Base-by-base conservation (phyloP, 2,113 vertebrate genomes). In the Tachuris rubrigastra region DNA sequence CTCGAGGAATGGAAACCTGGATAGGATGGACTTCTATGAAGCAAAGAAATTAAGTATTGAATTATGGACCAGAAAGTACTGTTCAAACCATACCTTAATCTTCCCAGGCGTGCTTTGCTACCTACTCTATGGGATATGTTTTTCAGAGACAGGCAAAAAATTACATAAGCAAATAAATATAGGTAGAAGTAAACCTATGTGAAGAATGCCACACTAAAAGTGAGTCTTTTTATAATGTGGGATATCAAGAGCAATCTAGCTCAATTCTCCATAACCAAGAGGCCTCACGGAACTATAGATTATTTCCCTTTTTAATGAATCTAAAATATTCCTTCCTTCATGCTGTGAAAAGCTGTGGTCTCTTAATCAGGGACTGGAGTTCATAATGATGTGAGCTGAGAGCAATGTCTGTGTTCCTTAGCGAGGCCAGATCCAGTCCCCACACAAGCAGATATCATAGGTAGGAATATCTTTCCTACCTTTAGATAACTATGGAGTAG, bases 371-470 rank as follows among this genome's bases (percentile, higher is more conserved):
- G 23, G 13, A 17, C 24, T 42, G 30, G 14, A 85, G 20, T 41
- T 76, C 24, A 41, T 1, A 16, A 41, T 49, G 46, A 14, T 15
- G 25, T 35, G 72, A 41, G 24, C 37, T 69, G 53, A 60, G 28
- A 73, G 37, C 80, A 88, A 19, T 49, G 17, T 49, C 60, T 80
- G 14, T 73, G 5, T 63, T 80, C 33, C 27, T 66, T 50, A 11
- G 11, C 21, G 42, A 33, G 27, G 50, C 11, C 27, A 16, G 23
- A 77, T 39, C 17, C 25, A 63, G 37, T 35, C 6, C 30, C 17
- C n/a, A 24, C 58, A 31, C 19, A 37, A 65, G 24, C 8, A 66
- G 50, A 5, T 15, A 37, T 49, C 49, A 22, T 0, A 0, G 3
- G 5, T 27, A 37, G 46, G 33, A 66, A 24, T 52, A 67, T 30